A percentile compares a stretch with the other conserved stretches of the same genome.
Evolutionary conservation across 2,888 invertebrate species (phyloP).

Genomic region (Pheosia gnoma): DNA sequence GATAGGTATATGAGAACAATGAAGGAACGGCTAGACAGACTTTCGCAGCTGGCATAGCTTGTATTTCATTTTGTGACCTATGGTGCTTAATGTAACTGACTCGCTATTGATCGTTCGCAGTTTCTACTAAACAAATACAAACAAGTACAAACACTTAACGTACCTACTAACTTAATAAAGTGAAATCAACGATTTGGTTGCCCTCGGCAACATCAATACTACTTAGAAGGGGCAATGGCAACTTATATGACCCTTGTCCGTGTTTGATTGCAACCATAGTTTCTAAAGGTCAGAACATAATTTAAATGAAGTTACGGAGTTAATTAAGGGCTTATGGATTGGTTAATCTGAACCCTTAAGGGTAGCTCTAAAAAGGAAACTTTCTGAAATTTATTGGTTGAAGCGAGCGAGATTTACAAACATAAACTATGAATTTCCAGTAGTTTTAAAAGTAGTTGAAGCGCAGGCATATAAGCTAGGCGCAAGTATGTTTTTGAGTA

Average conservation of each 20-base stretch:
- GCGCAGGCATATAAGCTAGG: no score
- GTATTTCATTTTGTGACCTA: no score
- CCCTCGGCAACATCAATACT: conserved; percentile 1
- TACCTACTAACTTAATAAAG: not conserved
- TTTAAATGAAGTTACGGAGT: conserved; percentile 31
- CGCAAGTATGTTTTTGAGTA: no score
- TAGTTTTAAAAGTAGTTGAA: not conserved
- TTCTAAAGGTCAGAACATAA: conserved; percentile 20
- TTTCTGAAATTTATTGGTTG: conserved; percentile 16
- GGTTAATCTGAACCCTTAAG: conserved; percentile 23
- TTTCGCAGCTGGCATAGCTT: no score
- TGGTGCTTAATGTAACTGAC: no score
- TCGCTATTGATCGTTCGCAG: no score
- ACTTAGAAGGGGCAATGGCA: conserved; percentile 2
- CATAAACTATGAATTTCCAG: not conserved
- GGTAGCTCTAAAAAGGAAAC: conserved; percentile 26
- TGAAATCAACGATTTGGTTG: not conserved
- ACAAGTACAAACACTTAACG: no score
- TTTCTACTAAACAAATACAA: no score
- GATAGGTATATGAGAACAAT: no score
- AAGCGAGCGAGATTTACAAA: no score
- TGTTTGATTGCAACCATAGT: conserved; percentile 24
- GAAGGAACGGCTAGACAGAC: no score
- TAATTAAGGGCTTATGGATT: conserved; percentile 34
- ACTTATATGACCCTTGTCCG: conserved; percentile 5